phyloP scores from a whole-genome alignment of 2,797 vertebrate genomes.

The Platyrinchus mystaceus region DNA sequence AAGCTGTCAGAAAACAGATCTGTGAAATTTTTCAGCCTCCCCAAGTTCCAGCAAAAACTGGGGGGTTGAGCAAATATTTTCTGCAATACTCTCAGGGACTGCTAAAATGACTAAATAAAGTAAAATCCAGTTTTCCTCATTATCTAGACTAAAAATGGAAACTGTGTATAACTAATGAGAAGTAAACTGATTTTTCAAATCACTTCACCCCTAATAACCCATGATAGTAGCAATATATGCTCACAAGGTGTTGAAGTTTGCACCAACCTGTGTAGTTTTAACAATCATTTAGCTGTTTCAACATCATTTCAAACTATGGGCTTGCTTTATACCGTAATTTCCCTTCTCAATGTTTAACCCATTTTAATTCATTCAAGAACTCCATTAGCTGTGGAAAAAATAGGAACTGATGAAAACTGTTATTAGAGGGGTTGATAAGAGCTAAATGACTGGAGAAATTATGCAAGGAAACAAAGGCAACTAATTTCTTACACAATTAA shows the following conservation, averaged over 20 bases:
- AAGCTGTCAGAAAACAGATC: not conserved
- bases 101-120: not conserved
- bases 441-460: not conserved
- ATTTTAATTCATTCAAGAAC: not conserved
- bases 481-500: constrained; percentile 37
- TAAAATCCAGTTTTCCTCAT: constrained; percentile 27
- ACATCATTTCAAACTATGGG: not conserved
- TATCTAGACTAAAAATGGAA: constrained; percentile 28
- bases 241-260: not conserved
- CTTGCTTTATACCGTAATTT: not conserved
- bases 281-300: not conserved
- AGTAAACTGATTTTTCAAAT: constrained; percentile 47
- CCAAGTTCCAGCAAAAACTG: not conserved
- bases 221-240: not conserved
- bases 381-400: constrained; percentile 9
- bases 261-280: not conserved
- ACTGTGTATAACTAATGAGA: constrained; percentile 16
- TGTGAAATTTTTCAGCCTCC: not conserved
- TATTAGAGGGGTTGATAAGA: not conserved
- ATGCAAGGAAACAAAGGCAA: not conserved
- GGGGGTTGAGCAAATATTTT: not conserved
- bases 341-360: not conserved
- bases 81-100: not conserved
- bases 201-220: constrained; percentile 33
- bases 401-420: constrained; percentile 13